These are phyloP conservation scores for Brotogeris chrysoptera DNA, from an alignment of 2,797 vertebrate species.

Conservation along the genomic window DNA sequence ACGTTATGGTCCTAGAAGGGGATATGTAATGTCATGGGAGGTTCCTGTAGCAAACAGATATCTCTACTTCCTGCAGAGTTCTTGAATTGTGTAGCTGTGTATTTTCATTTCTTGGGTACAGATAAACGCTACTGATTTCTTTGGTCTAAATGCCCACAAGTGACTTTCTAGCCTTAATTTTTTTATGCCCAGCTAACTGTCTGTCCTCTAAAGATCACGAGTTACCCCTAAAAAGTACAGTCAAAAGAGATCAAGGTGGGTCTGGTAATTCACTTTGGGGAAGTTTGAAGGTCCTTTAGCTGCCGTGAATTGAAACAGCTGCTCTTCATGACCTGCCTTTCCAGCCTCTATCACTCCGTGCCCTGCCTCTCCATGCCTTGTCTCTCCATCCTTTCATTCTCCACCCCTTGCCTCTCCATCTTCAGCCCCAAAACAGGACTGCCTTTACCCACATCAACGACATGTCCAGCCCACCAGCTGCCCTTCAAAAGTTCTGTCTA, in stretches of 20 bases:
- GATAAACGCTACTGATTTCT: not conserved
- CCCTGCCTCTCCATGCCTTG: not conserved
- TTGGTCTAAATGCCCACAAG: not conserved
- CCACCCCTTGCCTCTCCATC: not conserved
- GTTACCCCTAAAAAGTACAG: not conserved
- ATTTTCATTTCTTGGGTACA: not conserved
- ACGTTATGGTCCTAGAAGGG: not conserved
- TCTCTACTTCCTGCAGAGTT: not conserved
- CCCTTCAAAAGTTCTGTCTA: not conserved
- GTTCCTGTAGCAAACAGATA: not conserved
- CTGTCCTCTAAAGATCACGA: not conserved
- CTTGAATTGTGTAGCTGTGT: not conserved
- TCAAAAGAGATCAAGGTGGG: accelerated
- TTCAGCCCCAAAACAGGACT: not conserved
- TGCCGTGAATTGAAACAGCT: not conserved
- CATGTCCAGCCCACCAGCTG: not conserved
- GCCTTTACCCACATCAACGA: not conserved
- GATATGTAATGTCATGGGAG: not conserved
- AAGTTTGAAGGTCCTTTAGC: not conserved
- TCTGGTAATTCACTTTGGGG: not conserved
- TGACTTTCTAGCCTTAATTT: not conserved
- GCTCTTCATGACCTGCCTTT: not conserved
- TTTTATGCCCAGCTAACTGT: accelerated
- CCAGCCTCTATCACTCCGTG: not conserved
- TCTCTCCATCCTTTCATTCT: not conserved